These are phyloP conservation scores for Nephila pilipes DNA, from an alignment of 1,140 invertebrate species.

Conservation along the genomic window DNA sequence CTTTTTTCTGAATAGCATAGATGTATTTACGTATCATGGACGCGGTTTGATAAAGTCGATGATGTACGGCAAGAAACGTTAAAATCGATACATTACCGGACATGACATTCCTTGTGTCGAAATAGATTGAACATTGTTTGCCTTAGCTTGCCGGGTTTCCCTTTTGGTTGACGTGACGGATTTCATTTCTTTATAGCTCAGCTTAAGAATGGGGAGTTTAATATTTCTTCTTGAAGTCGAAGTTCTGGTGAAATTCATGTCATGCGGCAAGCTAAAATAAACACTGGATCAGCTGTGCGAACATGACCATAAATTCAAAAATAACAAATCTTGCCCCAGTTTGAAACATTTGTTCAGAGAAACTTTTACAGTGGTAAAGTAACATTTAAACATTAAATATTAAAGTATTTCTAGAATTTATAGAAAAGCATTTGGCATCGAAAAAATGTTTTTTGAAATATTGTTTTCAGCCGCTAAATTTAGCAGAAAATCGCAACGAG, in stretches of 20 bases:
- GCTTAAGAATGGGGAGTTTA: constrained; percentile 25
- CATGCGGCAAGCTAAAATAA: constrained; percentile 19
- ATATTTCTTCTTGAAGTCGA: constrained; percentile 23
- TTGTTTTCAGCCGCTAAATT: too few relatives aligned
- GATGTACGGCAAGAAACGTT: not conserved
- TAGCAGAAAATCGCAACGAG: too few relatives aligned
- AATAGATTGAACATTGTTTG: constrained; percentile 54
- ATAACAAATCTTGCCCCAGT: constrained; percentile 1
- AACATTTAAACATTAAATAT: constrained; percentile 6
- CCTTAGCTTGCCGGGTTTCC: not conserved
- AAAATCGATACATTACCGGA: constrained; percentile 31
- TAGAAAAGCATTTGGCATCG: not conserved
- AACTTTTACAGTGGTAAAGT: not conserved
- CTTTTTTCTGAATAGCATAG: not conserved
- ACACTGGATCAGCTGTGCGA: not conserved
- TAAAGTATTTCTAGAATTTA: too few relatives aligned
- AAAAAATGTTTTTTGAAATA: too few relatives aligned
- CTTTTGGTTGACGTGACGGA: constrained; percentile 14
- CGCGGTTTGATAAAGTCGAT: not conserved
- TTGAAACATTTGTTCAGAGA: not conserved
- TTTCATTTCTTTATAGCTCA: constrained; percentile 23
- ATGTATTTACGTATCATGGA: not conserved
- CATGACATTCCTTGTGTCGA: constrained; percentile 13
- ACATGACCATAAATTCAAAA: not conserved
- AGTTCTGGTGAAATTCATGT: not conserved